Evolutionary conservation across 2,797 vertebrate species (phyloP).

Genomic region (Brachyalestes nurse): DNA sequence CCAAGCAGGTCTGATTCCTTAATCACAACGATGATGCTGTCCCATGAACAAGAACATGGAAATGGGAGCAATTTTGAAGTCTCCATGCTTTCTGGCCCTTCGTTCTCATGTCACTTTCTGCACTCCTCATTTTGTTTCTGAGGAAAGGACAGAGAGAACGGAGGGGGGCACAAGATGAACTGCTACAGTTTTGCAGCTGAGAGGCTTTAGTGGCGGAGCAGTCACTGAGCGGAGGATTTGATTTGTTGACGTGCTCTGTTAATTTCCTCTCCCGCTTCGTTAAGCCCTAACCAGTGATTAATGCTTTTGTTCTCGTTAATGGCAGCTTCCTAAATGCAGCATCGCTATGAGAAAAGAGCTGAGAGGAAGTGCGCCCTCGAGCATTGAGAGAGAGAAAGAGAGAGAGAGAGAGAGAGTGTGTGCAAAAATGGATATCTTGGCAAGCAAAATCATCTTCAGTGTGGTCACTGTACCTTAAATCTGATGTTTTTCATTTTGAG

Average conservation of each 20-base stretch:
- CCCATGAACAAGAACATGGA: constrained; percentile 72
- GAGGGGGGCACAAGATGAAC: constrained; percentile 68
- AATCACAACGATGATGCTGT: constrained; percentile 75
- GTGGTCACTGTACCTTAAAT: too few species aligned
- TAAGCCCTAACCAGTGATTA: constrained; percentile 89
- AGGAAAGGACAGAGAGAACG: constrained; percentile 1
- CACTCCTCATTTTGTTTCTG: constrained; percentile 58
- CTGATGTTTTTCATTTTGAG: too few species aligned
- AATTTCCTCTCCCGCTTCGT: constrained; percentile 86
- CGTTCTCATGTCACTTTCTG: constrained; percentile 28
- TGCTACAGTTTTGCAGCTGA: constrained; percentile 72
- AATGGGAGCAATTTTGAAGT: constrained; percentile 73
- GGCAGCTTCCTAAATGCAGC: constrained; percentile 79
- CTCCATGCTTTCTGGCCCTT: constrained; percentile 49
- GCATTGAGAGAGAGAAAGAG: neutral
- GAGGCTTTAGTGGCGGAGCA: constrained; percentile 74
- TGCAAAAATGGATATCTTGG: too few species aligned
- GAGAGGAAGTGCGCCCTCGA: constrained; percentile 35
- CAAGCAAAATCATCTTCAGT: too few species aligned
- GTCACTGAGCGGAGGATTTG: constrained; percentile 79
- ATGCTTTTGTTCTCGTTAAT: constrained; percentile 87
- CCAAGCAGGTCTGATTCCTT: constrained; percentile 72
- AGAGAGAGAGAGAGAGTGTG: neutral
- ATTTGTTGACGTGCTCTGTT: constrained; percentile 84
- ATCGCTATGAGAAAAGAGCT: constrained; percentile 62